Percentiles rank a stretch among this genome's conserved stretches.
Conservation (phyloP, 1,140 invertebrate genomes). For the Drosophila cardini region DNA sequence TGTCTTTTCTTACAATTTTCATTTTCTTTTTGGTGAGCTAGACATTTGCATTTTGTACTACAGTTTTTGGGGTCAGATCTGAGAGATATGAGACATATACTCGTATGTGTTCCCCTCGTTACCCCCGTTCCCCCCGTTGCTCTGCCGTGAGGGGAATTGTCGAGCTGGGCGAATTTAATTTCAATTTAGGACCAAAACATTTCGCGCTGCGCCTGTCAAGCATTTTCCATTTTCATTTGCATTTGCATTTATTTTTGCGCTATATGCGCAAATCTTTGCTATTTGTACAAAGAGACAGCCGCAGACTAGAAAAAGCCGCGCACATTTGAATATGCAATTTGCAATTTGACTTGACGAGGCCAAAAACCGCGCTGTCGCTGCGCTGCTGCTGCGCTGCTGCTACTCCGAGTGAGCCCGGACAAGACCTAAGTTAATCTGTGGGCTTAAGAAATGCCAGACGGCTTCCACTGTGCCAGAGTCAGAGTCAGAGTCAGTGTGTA, state of each 20-base stretch:
- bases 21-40: slow-evolving; percentile 18
- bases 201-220: slow-evolving; percentile 56
- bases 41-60: slow-evolving; percentile 35
- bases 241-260: slow-evolving; percentile 77
- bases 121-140: slow-evolving; percentile 18
- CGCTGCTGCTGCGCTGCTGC: slow-evolving; percentile 22
- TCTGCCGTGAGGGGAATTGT: background rate
- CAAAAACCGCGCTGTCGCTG: slow-evolving; percentile 51
- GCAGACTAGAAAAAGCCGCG: slow-evolving; percentile 77
- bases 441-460: slow-evolving; percentile 77
- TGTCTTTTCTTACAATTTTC: slow-evolving; percentile 2
- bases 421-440: slow-evolving; percentile 67
- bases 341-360: slow-evolving; percentile 79
- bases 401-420: slow-evolving; percentile 41
- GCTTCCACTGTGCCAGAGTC: background rate
- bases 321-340: slow-evolving; percentile 82
- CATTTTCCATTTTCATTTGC: slow-evolving; percentile 53
- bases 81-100: slow-evolving; percentile 67
- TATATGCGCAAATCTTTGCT: slow-evolving; percentile 79
- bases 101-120: background rate
- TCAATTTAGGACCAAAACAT: slow-evolving; percentile 75
- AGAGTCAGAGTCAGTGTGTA: slow-evolving; percentile 12
- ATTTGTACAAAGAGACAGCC: slow-evolving; percentile 77
- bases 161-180: slow-evolving; percentile 62
- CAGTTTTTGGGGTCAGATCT: slow-evolving; percentile 71